Base-by-base conservation (phyloP, 2,113 vertebrate genomes). In the Oryzias celebensis region DNA sequence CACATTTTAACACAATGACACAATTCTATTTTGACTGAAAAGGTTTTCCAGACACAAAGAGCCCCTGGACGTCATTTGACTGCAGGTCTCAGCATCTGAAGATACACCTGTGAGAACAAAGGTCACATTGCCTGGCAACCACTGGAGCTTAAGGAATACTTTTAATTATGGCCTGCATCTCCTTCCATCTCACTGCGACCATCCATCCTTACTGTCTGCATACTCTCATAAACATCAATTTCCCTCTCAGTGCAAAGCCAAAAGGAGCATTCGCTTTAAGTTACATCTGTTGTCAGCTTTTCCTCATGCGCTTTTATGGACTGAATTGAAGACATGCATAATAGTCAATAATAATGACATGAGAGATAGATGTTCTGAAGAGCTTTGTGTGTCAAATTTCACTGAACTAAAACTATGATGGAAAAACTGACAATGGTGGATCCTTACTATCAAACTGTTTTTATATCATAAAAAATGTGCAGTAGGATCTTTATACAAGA, bases 61-160 rank as follows among this genome's bases (percentile, higher is more conserved):
- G 28, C 41, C 43, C 69, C 58, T 20, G 17, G 15, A 52, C 64
- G 58, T 68, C 49, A 76, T 83, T 77, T 78, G 64, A 72, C 78
- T 71, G 79, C 59, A 3, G 70, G 31, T 52, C 77, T 78, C 48
- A 18, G 47, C 57, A 78, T 76, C 44, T 2, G 14, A 26, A 15
- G 75, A 42, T 68, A 73, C 74, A 78, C 70, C 75, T 81, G 74
- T 43, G 63, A 16, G 22, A 57, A 80, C 71, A 85, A 78, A 88
- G 86, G 87, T 88, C 86, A 86, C 76, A 87, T 87, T 60, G 83
- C 88, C 84, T 88, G 76, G 84, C 80, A 89, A 90, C 82, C 84
- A 81, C 81, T 82, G 54, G 51, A 80, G 80, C 61, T 84, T 52
- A 75, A 70, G 78, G 68, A 86, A 87, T 83, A 77, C 77, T 87